Evolutionary conservation across 2,797 vertebrate species (phyloP).

Genomic region (Enteromius thamalakanensis): DNA sequence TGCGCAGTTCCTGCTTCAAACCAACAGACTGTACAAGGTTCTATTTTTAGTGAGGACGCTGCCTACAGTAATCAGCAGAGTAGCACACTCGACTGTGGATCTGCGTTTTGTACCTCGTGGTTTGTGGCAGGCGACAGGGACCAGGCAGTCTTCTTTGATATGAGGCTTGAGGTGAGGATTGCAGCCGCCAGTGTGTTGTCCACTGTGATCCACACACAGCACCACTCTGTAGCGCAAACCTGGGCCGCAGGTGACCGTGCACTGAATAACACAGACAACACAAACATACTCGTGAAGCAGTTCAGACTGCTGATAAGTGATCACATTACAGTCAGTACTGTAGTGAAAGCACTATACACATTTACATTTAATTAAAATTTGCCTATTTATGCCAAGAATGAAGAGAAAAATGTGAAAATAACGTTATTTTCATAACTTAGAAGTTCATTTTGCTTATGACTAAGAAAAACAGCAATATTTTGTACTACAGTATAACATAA

Average conservation of each 20-base stretch:
- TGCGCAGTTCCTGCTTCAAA: neutral
- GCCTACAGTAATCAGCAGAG: neutral
- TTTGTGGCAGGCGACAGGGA: constrained; percentile 87
- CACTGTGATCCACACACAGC: constrained; percentile 88
- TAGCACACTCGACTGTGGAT: neutral
- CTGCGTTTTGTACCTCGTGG: constrained; percentile 79
- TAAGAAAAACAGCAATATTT: too few species aligned
- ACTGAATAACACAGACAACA: constrained; percentile 71
- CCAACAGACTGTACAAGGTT: neutral
- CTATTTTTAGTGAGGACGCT: neutral
- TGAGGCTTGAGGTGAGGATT: constrained; percentile 85
- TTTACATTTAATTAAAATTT: neutral
- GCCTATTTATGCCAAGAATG: neutral
- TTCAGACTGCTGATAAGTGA: neutral
- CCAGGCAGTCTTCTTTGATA: constrained; percentile 91
- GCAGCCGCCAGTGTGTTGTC: constrained; percentile 90
- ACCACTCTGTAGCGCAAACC: constrained; percentile 91
- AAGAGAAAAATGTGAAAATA: too few species aligned
- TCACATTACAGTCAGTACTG: neutral
- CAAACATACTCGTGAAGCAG: neutral
- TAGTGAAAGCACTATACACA: neutral
- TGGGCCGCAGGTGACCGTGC: constrained; percentile 91
- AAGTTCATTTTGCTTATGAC: too few species aligned
- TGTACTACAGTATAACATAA: neutral
- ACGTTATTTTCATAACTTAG: too few species aligned